Evolutionary conservation across 2,113 vertebrate species (phyloP), one percentile per base, ranked within the genome.

Genomic region (Piprites chloris): DNA sequence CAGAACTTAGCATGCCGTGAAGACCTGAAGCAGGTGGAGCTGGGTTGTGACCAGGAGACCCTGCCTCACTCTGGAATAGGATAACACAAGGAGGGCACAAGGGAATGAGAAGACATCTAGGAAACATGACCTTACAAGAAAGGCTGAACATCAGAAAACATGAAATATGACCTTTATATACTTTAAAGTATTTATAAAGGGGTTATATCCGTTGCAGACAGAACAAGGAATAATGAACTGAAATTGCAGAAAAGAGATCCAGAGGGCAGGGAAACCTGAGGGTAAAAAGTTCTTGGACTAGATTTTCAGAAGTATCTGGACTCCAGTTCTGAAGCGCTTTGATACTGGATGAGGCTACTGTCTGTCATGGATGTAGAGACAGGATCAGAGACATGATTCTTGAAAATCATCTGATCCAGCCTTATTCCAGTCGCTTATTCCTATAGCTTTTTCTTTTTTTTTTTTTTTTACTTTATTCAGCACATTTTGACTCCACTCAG

Each of bases 31-130:
- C 14, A 35, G 8, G 20, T 10, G 47, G 59, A 49, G 50, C 55
- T 90, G 53, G 39, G 28, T 5, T 41, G 12, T 9, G 56, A 26
- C n/a, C 32, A 66, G 71, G 26, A 44, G 50, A 63, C 7, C 10
- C 53, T 19, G 6, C 3, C 16, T 21, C 11, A 12, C 35, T 7
- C 30, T 16, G 35, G 16, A n/a, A 0, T 3, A 12, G 35, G 6
- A 19, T 22, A 39, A 33, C 32, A 19, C 32, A 56, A 53, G 21
- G 32, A 58, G 10, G 72, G 52, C 21, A 30, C 32, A 65, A 65
- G 26, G 20, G 17, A 47, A 53, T 2, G 32, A 53, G 47, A 59
- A 33, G 23, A 68, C 9, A 39, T 26, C 16, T 27, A 23, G 22
- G 30, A 76, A 65, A 37, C 5, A 4, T 0, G 3, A 13, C 16